Evolutionary conservation across 2,113 vertebrate genomes (phyloP), one percentile per base, ranked within the genome.

Genomic region (Todiramphus saurophagus): DNA sequence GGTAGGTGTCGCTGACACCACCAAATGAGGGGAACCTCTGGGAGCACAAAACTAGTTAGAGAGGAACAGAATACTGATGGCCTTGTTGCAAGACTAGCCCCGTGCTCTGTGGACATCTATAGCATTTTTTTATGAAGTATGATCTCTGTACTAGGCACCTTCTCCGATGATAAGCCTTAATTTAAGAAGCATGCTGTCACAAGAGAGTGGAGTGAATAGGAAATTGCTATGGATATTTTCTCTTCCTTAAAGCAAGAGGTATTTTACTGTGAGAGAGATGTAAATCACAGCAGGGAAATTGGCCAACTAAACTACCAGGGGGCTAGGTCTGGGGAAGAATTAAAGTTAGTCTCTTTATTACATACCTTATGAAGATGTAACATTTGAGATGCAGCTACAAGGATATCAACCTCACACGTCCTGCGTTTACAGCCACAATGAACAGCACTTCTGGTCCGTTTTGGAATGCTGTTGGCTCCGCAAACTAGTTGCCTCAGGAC

Each of bases 391-490:
- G 17, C 33, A 76, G 75, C 35, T 81, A 23, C 3, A 2, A 68
- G 69, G 46, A 46, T 11, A 25, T 25, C 9, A 81, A 31, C 28
- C 13, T 81, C 43, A 5, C 3, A 3, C 37, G 18, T 83, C 18
- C 60, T 56, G n/a, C n/a, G 43, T 37, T 33, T n/a, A 20, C 25
- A 68, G 60, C 28, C 1, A 1, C 55, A 56, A 41, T 0, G 3
- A 12, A 7, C 16, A 81, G 21, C 37, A 62, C 27, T 37, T 77
- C 4, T 1, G 8, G 21, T 41, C 55, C 16, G 31, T 56, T 81
- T 51, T 43, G n/a, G 58, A 64, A 24, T 10, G 35, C 37, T 2
- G 0, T 17, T 19, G 76, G 35, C 33, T 37, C 5, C 0, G 0
- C 28, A 50, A 28, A 10, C 27, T 70, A 37, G 12, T 31, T 85